Percentiles rank a stretch among this genome's conserved stretches.
Conservation (phyloP, 2,888 invertebrate genomes). For the Blastobasis adustella region DNA sequence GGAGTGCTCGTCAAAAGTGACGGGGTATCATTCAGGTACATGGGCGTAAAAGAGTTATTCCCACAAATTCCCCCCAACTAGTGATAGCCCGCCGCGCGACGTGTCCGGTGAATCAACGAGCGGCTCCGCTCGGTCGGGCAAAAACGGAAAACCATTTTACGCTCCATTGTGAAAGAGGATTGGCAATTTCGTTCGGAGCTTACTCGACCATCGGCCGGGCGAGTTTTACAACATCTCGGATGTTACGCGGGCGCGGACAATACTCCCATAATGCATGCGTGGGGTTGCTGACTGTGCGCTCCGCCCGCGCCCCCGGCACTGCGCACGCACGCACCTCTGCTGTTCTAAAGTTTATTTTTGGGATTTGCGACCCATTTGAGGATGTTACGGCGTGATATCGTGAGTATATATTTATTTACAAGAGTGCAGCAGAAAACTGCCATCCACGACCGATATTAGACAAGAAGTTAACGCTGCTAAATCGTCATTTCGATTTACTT, state of each 20-base stretch:
- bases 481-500: too few relatives aligned
- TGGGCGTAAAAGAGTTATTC: slow-evolving; percentile 56
- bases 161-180: slow-evolving; percentile 74
- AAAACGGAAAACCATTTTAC: slow-evolving; percentile 75
- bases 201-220: slow-evolving; percentile 65
- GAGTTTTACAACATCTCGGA: slow-evolving; percentile 64
- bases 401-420: too few relatives aligned
- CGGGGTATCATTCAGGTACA: slow-evolving; percentile 15
- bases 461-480: too few relatives aligned
- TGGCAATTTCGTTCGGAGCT: slow-evolving; percentile 71
- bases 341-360: too few relatives aligned
- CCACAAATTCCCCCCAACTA: slow-evolving; percentile 54
- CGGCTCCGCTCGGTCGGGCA: slow-evolving; percentile 67
- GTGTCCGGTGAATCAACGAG: slow-evolving; percentile 72
- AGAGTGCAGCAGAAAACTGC: too few relatives aligned
- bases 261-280: slow-evolving; percentile 34
- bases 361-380: too few relatives aligned
- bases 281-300: background rate
- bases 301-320: too few relatives aligned
- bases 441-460: too few relatives aligned
- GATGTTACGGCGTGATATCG: too few relatives aligned
- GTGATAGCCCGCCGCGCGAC: slow-evolving; percentile 63
- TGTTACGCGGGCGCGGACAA: slow-evolving; percentile 11
- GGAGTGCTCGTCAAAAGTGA: slow-evolving; percentile 6
- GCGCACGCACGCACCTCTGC: too few relatives aligned